phyloP scores from a whole-genome alignment of 1,140 invertebrate species.

The Aphaenogaster ashmeadi region DNA sequence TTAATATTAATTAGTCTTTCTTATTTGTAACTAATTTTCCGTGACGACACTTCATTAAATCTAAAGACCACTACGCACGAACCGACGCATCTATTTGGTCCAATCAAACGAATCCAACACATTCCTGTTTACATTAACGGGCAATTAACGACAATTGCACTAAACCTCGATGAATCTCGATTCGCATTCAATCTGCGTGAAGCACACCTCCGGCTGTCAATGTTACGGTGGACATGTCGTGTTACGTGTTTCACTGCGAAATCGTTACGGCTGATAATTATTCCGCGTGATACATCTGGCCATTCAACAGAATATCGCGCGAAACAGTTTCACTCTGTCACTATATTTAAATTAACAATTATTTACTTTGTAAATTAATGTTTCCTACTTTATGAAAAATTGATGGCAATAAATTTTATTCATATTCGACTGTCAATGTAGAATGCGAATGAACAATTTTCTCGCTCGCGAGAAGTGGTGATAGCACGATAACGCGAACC shows the following conservation, averaged over 20 bases:
- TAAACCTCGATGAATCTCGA: conserved; percentile 2
- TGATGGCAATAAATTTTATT: not conserved
- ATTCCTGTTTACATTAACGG: conserved; percentile 45
- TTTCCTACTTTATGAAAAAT: not conserved
- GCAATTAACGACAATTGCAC: conserved; percentile 42
- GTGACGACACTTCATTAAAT: not conserved
- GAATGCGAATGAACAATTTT: not conserved
- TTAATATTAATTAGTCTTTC: not conserved
- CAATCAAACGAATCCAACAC: conserved; percentile 17
- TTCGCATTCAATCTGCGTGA: conserved; percentile 15
- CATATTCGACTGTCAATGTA: not conserved
- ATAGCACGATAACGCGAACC: not conserved
- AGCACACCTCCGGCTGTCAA: not conserved
- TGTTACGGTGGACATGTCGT: not conserved
- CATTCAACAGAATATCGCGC: not conserved
- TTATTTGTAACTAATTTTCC: not conserved
- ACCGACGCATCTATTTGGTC: not conserved
- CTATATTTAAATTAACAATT: not conserved
- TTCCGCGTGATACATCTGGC: not conserved
- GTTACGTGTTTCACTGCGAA: not conserved
- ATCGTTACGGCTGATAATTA: conserved; percentile 6
- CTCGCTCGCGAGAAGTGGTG: not conserved
- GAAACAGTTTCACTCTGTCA: not conserved
- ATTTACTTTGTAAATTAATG: not conserved
- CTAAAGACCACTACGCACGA: not conserved